A percentile compares a stretch with the other conserved stretches of the same genome.
These are phyloP conservation scores for Drosophila parabipectinata DNA, from an alignment of 1,140 invertebrate species.

Conservation along the genomic window DNA sequence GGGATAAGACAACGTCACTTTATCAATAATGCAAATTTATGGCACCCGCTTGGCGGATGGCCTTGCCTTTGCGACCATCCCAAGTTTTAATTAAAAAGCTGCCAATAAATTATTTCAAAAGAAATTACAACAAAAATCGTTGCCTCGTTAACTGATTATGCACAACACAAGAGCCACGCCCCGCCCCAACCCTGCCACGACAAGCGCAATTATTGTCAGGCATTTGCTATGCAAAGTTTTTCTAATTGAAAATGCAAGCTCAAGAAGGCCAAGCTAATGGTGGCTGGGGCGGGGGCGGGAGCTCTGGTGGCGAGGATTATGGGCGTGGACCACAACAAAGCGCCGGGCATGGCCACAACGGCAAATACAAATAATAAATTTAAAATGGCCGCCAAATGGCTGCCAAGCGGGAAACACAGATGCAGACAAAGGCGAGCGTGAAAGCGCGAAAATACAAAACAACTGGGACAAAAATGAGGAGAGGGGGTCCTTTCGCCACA, in stretches of 20 bases:
- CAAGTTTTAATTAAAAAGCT: slow-evolving; percentile 81
- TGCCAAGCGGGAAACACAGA: slow-evolving; percentile 38
- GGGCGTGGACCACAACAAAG: slow-evolving; percentile 54
- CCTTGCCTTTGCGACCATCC: slow-evolving; percentile 30
- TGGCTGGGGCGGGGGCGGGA: background rate
- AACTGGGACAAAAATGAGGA: slow-evolving; percentile 42
- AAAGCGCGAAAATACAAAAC: slow-evolving; percentile 79
- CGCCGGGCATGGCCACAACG: slow-evolving; percentile 48
- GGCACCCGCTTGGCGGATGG: slow-evolving; percentile 39
- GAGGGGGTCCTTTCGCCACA: background rate
- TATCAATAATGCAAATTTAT: slow-evolving; percentile 70
- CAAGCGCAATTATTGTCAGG: slow-evolving; percentile 75
- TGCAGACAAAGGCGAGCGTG: slow-evolving; percentile 56
- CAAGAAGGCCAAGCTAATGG: slow-evolving; percentile 31
- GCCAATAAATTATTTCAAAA: slow-evolving; percentile 79
- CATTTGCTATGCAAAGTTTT: slow-evolving; percentile 75
- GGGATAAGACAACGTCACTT: slow-evolving; percentile 28
- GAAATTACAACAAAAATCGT: slow-evolving; percentile 77
- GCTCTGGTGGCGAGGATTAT: slow-evolving; percentile 10
- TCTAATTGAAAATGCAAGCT: slow-evolving; percentile 82
- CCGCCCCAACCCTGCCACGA: slow-evolving; percentile 12
- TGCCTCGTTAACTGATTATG: slow-evolving; percentile 83
- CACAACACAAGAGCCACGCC: slow-evolving; percentile 63
- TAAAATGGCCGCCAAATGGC: slow-evolving; percentile 77
- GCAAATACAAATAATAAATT: slow-evolving; percentile 79